Base-by-base conservation (phyloP, 2,888 invertebrate species). In the Dynastes hyllus region DNA sequence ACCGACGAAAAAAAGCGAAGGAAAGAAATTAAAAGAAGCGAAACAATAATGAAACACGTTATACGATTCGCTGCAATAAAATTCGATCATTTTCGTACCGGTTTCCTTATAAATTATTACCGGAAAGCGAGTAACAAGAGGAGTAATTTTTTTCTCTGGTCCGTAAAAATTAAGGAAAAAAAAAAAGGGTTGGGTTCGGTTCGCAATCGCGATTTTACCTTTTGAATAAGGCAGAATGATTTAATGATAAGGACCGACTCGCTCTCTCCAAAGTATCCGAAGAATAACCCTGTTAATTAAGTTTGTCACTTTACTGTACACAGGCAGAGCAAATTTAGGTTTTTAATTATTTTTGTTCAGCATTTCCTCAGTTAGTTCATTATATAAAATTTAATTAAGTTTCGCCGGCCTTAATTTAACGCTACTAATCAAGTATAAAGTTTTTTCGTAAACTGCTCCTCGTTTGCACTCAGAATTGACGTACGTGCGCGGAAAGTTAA, bases 351-450 rank as follows among this genome's bases (percentile, higher is more conserved):
- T 89, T 89, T 89, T 89, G 89, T 89, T 89, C 89, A 88, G 89
- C 89, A 88, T 89, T 89, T 89, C 89, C 89, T 89, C 89, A 89
- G 88, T 89, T 88, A 89, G 89, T 89, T 89, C 89, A 89, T 89
- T 89, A 89, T 89, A 89, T 89, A 87, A 89, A 89, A 89, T 89
- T 89, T 89, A 89, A 89, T 89, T 89, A 89, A 89, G 89, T 89
- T 89, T 88, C 88, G 88, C 86, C 88, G 87, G 87, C 88, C 89
- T 89, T 89, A 89, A 89, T 89, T 89, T 89, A 89, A 89, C 89
- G 89, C 89, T 89, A 89, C 89, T 89, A 89, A 89, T 89, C 89
- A 89, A 89, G 89, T 89, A 89, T 89, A 89, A 89, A 89, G 88
- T 89, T 88, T 87, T 88, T 88, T 88, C 86, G 86, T 86, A 85